Percentiles rank a stretch among this genome's conserved stretches.
Conservation (phyloP, 1,140 invertebrate genomes). For the Calephelis nemesis region DNA sequence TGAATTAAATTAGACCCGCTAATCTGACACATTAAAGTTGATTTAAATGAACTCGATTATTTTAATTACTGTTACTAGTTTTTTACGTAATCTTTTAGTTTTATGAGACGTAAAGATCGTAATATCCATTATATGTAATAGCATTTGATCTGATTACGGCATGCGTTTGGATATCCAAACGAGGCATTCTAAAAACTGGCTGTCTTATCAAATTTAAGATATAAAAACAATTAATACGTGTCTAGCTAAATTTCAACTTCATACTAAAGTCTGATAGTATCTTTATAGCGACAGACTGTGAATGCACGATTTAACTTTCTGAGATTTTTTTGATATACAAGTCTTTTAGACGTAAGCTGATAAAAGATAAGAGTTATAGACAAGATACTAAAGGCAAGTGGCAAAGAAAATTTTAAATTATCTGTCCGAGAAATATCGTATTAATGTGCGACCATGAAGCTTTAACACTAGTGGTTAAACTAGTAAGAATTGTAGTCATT, state of each 20-base stretch:
- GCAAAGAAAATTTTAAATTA: no score
- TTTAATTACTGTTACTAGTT: conserved; percentile 1
- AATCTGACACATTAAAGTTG: background rate
- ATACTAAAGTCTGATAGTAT: conserved; percentile 11
- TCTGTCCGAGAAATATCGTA: no score
- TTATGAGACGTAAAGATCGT: conserved; percentile 13
- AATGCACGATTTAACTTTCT: conserved; percentile 17
- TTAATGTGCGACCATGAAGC: no score
- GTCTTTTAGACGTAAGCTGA: background rate
- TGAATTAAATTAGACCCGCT: no score
- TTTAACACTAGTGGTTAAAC: no score
- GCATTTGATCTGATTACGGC: conserved; percentile 10
- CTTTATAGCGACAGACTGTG: conserved; percentile 16
- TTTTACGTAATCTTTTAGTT: conserved; percentile 2
- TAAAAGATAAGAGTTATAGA: background rate
- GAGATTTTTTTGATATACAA: conserved; percentile 14
- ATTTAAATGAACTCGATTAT: conserved; percentile 4
- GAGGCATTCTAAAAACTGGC: conserved; percentile 11
- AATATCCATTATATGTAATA: conserved; percentile 7
- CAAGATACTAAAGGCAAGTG: background rate
- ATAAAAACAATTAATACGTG: conserved; percentile 17
- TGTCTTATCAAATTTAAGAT: conserved; percentile 9
- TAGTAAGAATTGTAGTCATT: no score
- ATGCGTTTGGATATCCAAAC: conserved; percentile 7
- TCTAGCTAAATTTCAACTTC: conserved; percentile 18